Percentiles rank a stretch among this genome's conserved stretches.
Evolutionary conservation across 2,113 vertebrate genomes (phyloP).

Genomic region (Thryonomys swinderianus): DNA sequence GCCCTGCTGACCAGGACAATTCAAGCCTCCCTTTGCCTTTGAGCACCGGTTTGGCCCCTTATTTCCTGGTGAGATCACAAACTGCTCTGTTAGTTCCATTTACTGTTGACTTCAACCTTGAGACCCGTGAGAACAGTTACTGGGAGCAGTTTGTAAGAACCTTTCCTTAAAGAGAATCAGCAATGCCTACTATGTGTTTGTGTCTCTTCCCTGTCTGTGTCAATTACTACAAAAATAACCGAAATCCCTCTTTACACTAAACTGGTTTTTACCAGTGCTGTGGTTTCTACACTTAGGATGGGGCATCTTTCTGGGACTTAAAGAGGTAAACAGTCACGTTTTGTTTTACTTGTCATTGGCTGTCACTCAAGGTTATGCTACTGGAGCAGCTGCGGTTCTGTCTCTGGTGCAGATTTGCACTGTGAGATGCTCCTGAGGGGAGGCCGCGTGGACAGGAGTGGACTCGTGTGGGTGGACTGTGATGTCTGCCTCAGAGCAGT

Average conservation of each 20-base stretch:
- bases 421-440: background rate
- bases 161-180: background rate
- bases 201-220: background rate
- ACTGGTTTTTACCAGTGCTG: background rate
- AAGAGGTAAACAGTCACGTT: background rate
- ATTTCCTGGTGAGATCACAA: background rate
- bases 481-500: accelerated
- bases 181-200: background rate
- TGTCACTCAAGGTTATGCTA: background rate
- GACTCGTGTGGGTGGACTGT: accelerated
- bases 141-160: background rate
- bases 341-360: background rate
- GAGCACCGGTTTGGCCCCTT: background rate
- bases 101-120: background rate
- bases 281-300: background rate
- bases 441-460: background rate
- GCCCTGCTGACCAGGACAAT: background rate
- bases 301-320: background rate
- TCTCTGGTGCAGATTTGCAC: background rate
- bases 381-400: background rate
- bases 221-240: background rate
- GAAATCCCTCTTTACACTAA: background rate
- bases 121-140: background rate
- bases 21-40: background rate
- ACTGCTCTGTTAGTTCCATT: background rate